Base-by-base conservation (phyloP, 1,140 invertebrate species). In the Macrotrachela quadricornifera region DNA sequence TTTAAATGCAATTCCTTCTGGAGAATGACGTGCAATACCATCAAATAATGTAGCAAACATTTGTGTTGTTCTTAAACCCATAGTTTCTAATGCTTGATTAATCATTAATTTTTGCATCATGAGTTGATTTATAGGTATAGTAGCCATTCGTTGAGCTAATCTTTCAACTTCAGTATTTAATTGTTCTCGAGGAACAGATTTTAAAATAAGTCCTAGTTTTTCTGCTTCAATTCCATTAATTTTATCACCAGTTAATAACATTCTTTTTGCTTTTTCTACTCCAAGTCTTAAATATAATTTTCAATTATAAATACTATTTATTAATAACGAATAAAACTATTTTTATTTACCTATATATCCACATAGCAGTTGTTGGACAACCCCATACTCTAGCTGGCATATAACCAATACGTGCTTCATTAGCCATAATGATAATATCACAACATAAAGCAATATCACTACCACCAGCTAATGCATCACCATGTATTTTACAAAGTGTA, bases 101-200 rank as follows among this genome's bases (percentile, higher is more conserved):
- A 62, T 51, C 46, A 62, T 54, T 51, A 59, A 59, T 43, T 62
- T 62, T 46, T 61, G 60, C 44, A 62, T 60, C 50, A 58, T 62
- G 0, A 62, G 49, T 43, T 62, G 61, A 47, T 62, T 62, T 15
- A 46, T 57, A 38, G 61, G 61, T 15, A 62, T 58, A 12, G 54
- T 57, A 13, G 56, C 47, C 8, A 62, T 49, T 38, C 55, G 13
- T 1, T 54, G 15, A 1, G 59, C 42, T 37, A 62, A 59, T 4
- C 39, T 53, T 10, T 61, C 58, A 13, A 60, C 60, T 12, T 50
- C 48, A 16, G 46, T 46, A 49, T 61, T 56, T 15, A 62, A 49
- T 38, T 56, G 15, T 18, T 56, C 47, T 10, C n/a, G 43, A 16
- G 49, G 42, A 1, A 55, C 55, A 21, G 55, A 48, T 42, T 62